A percentile compares a stretch with the other conserved stretches of the same genome.
Evolutionary conservation across 2,113 vertebrate genomes (phyloP).

Genomic region (Saccopteryx bilineata): DNA sequence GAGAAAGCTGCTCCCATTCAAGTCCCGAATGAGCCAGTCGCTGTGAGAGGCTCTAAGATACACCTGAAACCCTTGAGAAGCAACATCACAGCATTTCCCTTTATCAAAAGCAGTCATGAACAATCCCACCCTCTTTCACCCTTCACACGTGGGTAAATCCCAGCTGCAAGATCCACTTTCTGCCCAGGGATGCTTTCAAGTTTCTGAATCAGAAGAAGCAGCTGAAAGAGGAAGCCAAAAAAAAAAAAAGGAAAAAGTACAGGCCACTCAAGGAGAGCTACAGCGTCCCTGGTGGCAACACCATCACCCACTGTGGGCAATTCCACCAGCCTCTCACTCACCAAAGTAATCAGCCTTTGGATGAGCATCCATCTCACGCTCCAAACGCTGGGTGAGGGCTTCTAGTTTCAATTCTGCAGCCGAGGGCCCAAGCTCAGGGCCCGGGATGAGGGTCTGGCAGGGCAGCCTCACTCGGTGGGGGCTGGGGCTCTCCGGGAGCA

Average conservation of each 20-base stretch:
- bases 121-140: neutral
- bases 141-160: conserved; percentile 3
- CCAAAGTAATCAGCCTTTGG: conserved; percentile 97
- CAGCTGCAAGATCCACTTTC: conserved; percentile 36
- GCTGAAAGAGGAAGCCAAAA: conserved; percentile 47
- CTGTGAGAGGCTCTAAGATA: neutral
- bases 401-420: conserved; percentile 94
- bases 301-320: neutral
- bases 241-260: neutral
- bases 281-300: neutral
- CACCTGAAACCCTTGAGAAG: neutral
- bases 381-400: conserved; percentile 95
- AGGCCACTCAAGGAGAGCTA: neutral
- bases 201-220: conserved; percentile 57
- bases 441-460: conserved; percentile 88
- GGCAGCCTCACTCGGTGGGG: conserved; percentile 88
- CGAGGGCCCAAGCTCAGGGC: conserved; percentile 89
- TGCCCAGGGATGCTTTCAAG: conserved; percentile 58
- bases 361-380: conserved; percentile 95
- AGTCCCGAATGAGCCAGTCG: neutral
- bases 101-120: neutral
- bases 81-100: neutral
- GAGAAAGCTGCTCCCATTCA: neutral
- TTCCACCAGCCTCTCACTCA: conserved; percentile 85
- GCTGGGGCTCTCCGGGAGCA: conserved; percentile 80